A percentile compares a stretch with the other conserved stretches of the same genome.
These are phyloP conservation scores for Heptranchias perlo DNA, from an alignment of 2,113 vertebrate genomes.

Conservation along the genomic window DNA sequence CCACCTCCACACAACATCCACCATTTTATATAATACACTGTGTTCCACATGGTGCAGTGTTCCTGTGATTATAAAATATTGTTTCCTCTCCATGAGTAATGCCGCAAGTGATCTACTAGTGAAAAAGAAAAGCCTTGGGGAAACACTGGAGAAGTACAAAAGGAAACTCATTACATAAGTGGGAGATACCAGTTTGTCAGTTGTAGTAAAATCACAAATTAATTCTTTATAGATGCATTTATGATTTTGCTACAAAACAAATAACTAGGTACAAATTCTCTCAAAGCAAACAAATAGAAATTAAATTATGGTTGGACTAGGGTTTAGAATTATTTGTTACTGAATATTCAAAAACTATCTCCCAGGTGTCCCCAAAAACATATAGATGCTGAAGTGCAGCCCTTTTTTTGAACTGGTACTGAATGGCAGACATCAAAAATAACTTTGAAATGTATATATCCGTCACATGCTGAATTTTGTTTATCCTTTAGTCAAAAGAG, in stretches of 20 bases:
- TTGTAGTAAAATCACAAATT: neutral
- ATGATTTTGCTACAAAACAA: too few species aligned
- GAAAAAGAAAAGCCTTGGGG: too few species aligned
- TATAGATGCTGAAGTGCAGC: neutral
- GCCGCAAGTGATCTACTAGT: too few species aligned
- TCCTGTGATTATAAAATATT: too few species aligned
- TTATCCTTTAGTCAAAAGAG: neutral
- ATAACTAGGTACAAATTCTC: neutral
- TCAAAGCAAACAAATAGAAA: neutral
- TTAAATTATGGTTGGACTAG: neutral
- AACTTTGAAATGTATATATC: neutral
- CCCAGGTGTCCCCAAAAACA: neutral
- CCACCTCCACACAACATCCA: too few species aligned
- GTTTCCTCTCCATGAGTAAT: too few species aligned
- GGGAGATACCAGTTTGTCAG: neutral
- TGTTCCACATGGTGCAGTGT: too few species aligned
- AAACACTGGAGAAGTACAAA: too few species aligned
- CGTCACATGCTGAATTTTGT: neutral
- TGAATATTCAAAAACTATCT: neutral
- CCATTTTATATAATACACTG: too few species aligned
- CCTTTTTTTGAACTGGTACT: neutral
- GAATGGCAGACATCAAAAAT: neutral
- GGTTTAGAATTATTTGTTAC: neutral
- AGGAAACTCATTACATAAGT: neutral
- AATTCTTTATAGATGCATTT: neutral